Evolutionary conservation across 2,888 invertebrate genomes (phyloP).

Genomic region (Nudaria mundana): DNA sequence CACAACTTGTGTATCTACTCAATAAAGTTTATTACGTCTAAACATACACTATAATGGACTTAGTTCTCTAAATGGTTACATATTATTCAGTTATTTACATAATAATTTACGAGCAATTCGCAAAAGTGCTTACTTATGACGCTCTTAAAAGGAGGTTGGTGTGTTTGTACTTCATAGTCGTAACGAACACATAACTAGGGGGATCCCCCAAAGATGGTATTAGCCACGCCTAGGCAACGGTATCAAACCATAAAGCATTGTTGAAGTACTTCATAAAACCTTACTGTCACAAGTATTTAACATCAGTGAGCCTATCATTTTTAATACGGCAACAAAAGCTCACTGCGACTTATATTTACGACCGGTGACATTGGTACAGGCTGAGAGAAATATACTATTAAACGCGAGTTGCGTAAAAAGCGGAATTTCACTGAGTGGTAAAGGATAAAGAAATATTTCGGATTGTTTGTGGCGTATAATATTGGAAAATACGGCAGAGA

Average conservation of each 20-base stretch:
- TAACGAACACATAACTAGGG: not conserved
- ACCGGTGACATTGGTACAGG: not conserved
- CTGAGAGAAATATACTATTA: not conserved
- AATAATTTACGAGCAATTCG: constrained; percentile 73
- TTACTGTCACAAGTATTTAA: not conserved
- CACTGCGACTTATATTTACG: constrained; percentile 2
- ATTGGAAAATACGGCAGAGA: no score
- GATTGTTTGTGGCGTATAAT: no score
- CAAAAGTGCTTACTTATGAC: constrained; percentile 61
- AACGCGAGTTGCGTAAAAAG: not conserved
- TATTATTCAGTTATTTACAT: constrained; percentile 46
- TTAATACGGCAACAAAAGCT: not conserved
- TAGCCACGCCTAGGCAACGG: not conserved
- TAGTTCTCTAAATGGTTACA: constrained; percentile 44
- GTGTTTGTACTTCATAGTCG: constrained; percentile 20
- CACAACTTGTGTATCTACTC: constrained; percentile 32
- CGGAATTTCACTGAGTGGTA: constrained; percentile 1
- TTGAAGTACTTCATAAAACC: not conserved
- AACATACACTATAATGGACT: constrained; percentile 44
- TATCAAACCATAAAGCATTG: not conserved
- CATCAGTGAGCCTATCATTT: not conserved
- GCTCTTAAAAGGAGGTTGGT: constrained; percentile 37
- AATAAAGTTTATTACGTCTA: constrained; percentile 43
- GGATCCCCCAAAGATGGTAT: constrained; percentile 7
- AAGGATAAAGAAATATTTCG: not conserved